These are phyloP conservation scores for Sinocyclocheilus rhinocerous DNA, from an alignment of 2,113 vertebrate species.

Conservation along the genomic window DNA sequence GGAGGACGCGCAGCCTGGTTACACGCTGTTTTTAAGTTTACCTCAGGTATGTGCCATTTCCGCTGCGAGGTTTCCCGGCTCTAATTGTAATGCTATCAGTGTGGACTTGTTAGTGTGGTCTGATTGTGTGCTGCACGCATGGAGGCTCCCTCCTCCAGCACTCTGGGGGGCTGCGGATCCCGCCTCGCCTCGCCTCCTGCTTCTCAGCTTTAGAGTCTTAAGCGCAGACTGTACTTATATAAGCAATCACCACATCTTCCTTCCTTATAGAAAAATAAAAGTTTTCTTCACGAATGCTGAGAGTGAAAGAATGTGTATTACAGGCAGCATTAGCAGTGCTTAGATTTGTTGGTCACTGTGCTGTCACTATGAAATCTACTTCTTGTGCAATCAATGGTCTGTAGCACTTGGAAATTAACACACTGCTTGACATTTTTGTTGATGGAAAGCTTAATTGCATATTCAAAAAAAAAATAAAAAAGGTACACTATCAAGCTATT, in stretches of 20 bases:
- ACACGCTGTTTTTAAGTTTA: neutral
- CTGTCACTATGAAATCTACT: neutral
- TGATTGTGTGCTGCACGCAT: neutral
- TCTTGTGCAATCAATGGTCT: neutral
- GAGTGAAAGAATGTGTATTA: neutral
- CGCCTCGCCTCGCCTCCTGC: neutral
- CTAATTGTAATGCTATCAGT: slow-evolving; percentile 35
- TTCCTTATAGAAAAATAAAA: neutral
- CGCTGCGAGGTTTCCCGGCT: neutral
- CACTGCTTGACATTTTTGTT: too few species aligned
- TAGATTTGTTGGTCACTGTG: neutral
- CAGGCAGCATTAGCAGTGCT: too few species aligned
- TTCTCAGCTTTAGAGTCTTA: slow-evolving; percentile 1
- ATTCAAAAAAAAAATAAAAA: too few species aligned
- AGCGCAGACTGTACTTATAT: neutral
- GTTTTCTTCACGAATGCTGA: neutral
- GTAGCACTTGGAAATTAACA: neutral
- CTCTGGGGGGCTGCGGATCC: slow-evolving; percentile 3
- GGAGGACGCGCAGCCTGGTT: neutral
- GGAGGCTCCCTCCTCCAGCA: neutral
- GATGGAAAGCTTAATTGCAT: neutral
- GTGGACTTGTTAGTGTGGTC: neutral
- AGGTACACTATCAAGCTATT: neutral
- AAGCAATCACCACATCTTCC: neutral
- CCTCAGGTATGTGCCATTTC: slow-evolving; percentile 24